Percentiles rank a stretch among this genome's conserved stretches.
Evolutionary conservation across 2,888 invertebrate species (phyloP).

Genomic region (Cosmia trapezina): DNA sequence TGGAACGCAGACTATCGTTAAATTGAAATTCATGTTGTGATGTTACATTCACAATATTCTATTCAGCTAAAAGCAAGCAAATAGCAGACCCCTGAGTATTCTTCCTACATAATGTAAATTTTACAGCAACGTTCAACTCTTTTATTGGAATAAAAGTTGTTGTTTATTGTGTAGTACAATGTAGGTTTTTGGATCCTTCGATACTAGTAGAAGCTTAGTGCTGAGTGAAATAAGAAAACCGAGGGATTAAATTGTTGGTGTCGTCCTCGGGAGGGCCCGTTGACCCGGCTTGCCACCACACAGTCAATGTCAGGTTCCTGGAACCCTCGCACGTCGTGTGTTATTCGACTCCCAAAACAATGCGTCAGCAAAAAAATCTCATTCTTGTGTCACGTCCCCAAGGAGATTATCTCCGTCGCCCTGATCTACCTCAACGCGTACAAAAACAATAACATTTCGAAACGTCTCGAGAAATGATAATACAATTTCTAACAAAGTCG

Average conservation of each 20-base stretch:
- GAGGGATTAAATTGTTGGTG: slow-evolving; percentile 12
- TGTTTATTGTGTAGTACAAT: slow-evolving; percentile 59
- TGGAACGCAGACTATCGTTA: slow-evolving; percentile 71
- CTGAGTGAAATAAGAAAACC: slow-evolving; percentile 22
- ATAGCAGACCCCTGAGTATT: slow-evolving; percentile 68
- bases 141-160: slow-evolving; percentile 61
- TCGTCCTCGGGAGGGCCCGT: slow-evolving; percentile 30
- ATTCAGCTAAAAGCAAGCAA: slow-evolving; percentile 76
- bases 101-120: slow-evolving; percentile 70
- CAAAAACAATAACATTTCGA: slow-evolving; percentile 77
- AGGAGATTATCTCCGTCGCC: slow-evolving; percentile 79
- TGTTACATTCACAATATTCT: slow-evolving; percentile 76
- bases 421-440: slow-evolving; percentile 80
- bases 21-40: slow-evolving; percentile 79
- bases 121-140: slow-evolving; percentile 66
- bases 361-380: slow-evolving; percentile 82
- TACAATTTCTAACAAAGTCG: slow-evolving; percentile 63
- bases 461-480: slow-evolving; percentile 62
- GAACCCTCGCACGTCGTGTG: slow-evolving; percentile 58
- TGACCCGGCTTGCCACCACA: slow-evolving; percentile 45
- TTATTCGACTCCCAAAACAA: slow-evolving; percentile 77
- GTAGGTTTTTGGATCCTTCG: slow-evolving; percentile 41
- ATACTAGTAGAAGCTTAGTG: slow-evolving; percentile 15
- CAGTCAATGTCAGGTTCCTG: slow-evolving; percentile 68
- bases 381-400: slow-evolving; percentile 83